Evolutionary conservation across 2,888 invertebrate species (phyloP).

Genomic region (Hyppa rectilinea): DNA sequence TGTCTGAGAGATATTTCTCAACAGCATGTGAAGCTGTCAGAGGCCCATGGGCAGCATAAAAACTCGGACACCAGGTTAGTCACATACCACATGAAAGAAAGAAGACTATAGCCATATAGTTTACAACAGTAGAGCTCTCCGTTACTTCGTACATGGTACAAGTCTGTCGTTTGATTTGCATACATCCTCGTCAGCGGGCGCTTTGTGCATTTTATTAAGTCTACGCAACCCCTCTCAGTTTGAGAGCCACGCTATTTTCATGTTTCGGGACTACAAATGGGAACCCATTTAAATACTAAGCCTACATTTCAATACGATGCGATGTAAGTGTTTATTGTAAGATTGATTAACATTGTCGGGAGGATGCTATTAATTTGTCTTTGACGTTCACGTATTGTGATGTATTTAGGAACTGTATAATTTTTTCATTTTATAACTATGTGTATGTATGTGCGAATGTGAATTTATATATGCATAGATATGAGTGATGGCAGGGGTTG

Average conservation of each 20-base stretch:
- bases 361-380: constrained; percentile 43
- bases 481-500: too few relatives aligned
- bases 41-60: too few relatives aligned
- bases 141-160: constrained; percentile 5
- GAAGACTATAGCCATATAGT: background rate
- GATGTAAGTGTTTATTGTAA: constrained; percentile 78
- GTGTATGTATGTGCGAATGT: background rate
- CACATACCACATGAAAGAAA: too few relatives aligned
- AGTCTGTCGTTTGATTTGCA: constrained; percentile 68
- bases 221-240: constrained; percentile 84
- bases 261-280: constrained; percentile 90
- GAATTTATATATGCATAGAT: background rate
- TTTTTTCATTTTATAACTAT: background rate
- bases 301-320: constrained; percentile 88
- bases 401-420: background rate
- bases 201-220: constrained; percentile 79
- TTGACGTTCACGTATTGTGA: background rate
- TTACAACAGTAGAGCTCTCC: background rate
- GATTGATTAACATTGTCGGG: constrained; percentile 68
- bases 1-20: too few relatives aligned
- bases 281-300: constrained; percentile 90
- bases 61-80: too few relatives aligned
- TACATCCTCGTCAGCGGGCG: constrained; percentile 72
- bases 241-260: constrained; percentile 91
- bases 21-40: too few relatives aligned